These are phyloP conservation scores for Anolis sagrei DNA, from an alignment of 2,113 vertebrate species.

Conservation along the genomic window DNA sequence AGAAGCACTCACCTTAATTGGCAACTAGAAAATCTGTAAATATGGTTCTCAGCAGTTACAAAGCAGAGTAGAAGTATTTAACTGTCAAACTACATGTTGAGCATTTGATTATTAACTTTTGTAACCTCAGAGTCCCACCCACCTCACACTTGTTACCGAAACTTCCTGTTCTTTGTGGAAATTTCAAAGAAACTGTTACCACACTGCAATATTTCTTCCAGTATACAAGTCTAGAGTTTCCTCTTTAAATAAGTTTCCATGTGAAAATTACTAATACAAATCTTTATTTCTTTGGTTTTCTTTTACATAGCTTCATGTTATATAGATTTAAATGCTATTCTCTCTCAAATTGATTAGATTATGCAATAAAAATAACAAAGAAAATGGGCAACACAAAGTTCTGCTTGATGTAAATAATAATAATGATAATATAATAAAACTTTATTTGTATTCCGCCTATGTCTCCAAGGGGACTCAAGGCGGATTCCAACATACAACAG, in stretches of 20 bases:
- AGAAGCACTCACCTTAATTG: constrained; percentile 71
- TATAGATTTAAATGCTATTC: constrained; percentile 9
- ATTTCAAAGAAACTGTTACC: constrained; percentile 84
- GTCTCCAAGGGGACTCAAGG: too few species aligned
- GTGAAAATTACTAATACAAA: constrained; percentile 48
- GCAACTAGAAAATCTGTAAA: constrained; percentile 32
- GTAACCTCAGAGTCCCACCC: constrained; percentile 80
- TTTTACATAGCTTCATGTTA: constrained; percentile 28
- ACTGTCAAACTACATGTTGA: constrained; percentile 64
- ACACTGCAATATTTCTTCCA: constrained; percentile 70
- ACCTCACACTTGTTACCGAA: constrained; percentile 72
- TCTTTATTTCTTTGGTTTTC: constrained; percentile 33
- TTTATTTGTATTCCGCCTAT: too few species aligned
- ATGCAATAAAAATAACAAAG: not conserved
- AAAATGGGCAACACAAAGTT: not conserved
- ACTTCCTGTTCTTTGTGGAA: constrained; percentile 81
- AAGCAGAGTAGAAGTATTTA: constrained; percentile 56
- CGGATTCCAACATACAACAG: too few species aligned
- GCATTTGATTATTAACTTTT: constrained; percentile 75
- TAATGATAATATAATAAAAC: too few species aligned
- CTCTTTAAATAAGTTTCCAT: constrained; percentile 53
- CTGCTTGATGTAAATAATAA: not conserved
- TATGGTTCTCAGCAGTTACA: constrained; percentile 36
- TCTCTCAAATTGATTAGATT: not conserved
- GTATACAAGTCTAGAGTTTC: constrained; percentile 67